Evolutionary conservation across 2,797 vertebrate species (phyloP).

Genomic region (Gorsachius magnificus): DNA sequence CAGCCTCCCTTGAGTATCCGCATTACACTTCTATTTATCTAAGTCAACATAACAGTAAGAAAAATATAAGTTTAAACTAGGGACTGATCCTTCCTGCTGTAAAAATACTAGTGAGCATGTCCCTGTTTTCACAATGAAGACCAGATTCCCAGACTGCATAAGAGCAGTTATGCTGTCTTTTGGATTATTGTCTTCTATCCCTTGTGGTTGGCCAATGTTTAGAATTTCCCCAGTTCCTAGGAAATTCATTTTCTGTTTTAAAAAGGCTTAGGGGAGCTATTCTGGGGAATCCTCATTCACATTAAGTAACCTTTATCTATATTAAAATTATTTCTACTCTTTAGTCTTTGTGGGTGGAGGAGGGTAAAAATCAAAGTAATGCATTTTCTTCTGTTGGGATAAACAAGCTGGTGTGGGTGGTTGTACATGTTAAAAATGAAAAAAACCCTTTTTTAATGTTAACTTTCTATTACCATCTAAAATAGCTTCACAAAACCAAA

Average conservation of each 20-base stretch:
- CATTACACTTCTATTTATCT: background rate
- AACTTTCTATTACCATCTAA: background rate
- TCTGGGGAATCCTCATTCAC: background rate
- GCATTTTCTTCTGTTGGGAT: conserved; percentile 28
- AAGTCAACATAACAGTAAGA: background rate
- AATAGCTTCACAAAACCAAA: conserved; percentile 2
- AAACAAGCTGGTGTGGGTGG: conserved; percentile 31
- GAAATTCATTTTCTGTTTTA: conserved; percentile 7
- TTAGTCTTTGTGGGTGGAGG: background rate
- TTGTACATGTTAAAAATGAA: background rate
- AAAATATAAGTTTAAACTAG: background rate
- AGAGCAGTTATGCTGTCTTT: background rate
- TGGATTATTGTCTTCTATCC: background rate
- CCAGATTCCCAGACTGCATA: background rate
- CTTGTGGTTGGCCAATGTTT: background rate
- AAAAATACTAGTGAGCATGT: background rate
- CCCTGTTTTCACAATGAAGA: background rate
- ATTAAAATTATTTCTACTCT: background rate
- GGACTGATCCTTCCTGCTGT: background rate
- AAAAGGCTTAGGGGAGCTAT: background rate
- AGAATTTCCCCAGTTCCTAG: background rate
- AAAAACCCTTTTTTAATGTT: background rate
- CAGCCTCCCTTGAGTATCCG: background rate
- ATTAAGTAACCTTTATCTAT: conserved; percentile 1
- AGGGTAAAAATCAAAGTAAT: conserved; percentile 24